Conservation (phyloP, 2,797 vertebrate species). For the Danionella dracula region DNA sequence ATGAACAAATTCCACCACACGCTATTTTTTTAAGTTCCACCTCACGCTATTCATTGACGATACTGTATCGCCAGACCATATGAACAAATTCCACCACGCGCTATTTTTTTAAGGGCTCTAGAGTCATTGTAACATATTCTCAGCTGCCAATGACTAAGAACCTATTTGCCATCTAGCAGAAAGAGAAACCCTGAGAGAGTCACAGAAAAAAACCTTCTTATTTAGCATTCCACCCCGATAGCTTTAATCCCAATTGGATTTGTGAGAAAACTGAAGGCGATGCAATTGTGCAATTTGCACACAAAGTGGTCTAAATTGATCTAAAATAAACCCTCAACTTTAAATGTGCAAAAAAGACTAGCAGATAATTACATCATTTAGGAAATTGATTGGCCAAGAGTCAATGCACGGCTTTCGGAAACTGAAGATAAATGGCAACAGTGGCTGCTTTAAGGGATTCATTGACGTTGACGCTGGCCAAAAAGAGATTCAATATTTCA, state of each 20-base stretch:
- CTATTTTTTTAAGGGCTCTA: too few relatives aligned
- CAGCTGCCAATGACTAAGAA: conserved; percentile 34
- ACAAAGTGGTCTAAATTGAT: conserved; percentile 94
- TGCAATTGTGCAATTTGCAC: conserved; percentile 90
- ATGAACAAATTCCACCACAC: too few relatives aligned
- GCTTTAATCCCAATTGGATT: conserved; percentile 77
- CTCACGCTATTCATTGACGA: too few relatives aligned
- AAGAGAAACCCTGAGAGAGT: conserved; percentile 7
- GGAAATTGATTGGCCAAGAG: conserved; percentile 90
- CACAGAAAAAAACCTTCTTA: conserved; percentile 49
- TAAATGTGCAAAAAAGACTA: conserved; percentile 79
- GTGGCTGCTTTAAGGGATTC: conserved; percentile 73
- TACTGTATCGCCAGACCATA: too few relatives aligned
- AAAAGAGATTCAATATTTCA: conserved; percentile 60
- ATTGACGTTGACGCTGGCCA: conserved; percentile 59
- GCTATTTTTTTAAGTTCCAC: too few relatives aligned
- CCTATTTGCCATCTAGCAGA: conserved; percentile 34
- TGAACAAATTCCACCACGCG: too few relatives aligned
- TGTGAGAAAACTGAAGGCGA: conserved; percentile 83
- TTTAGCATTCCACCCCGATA: conserved; percentile 74
- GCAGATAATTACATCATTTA: conserved; percentile 98
- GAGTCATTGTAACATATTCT: background rate
- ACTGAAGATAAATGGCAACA: conserved; percentile 84
- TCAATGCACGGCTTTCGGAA: conserved; percentile 93
- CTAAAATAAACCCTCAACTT: conserved; percentile 97